Base-by-base conservation (phyloP, 2,797 vertebrate species). In the Cirrhinus molitorella region DNA sequence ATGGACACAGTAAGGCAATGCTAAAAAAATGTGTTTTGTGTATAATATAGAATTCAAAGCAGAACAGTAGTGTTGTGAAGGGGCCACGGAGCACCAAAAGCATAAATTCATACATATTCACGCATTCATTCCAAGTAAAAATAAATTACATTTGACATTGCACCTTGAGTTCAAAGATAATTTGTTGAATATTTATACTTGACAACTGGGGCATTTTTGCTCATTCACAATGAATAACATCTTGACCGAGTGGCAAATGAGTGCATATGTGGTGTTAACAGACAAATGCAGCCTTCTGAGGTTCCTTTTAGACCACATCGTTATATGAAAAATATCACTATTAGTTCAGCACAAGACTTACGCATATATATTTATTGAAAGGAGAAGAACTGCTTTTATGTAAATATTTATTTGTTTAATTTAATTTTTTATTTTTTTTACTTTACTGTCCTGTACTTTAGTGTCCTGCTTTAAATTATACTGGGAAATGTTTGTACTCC, bases 251-350 rank as follows among this genome's bases (percentile, higher is more conserved):
- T 66, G 23, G 0, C 61, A 40, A 40, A 40, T 8, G 25, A 53
- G 51, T 75, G 49, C 70, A 70, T 25, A 78, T 74, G 51, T 78
- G 51, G 68, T 57, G 25, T 55, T 37, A 34, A 70, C 8, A 16
- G 23, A 75, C 66, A 80, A 66, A 49, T 61, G 57, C 7, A 63
- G 31, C 12, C 45, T 21, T 72, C 34, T 11, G 0, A 84, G 17
- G 75, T 19, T 9, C 5, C 6, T n/a, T 47, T 71, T 34, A 12
- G 5, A 55, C 17, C 65, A 43, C n/a, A 19, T 68, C 2, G 31
- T 59, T 37, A 55, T 7, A 16, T 55, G 21, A 23, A 37, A 31
- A 74, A 25, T 7, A 40, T 74, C 34, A 73, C 19, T 5, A 75
- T 34, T 57, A 37, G 21, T 51, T 19, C 67, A 70, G 17, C 47